Evolutionary conservation across 2,113 vertebrate species (phyloP).

Genomic region (Tenebrosternarchus preto): DNA sequence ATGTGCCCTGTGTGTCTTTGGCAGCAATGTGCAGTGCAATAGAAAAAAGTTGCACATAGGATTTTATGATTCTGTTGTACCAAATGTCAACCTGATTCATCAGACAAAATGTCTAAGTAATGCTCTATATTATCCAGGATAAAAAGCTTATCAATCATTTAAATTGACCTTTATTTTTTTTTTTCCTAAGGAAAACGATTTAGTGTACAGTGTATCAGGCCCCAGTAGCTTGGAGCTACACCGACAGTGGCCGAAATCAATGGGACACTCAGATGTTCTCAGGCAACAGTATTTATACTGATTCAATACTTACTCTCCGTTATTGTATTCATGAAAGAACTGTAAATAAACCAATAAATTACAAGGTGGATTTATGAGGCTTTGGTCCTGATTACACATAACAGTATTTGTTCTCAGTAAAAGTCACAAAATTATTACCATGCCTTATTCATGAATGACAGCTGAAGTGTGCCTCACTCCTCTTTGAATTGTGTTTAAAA

Average conservation of each 20-base stretch:
- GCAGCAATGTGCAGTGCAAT: conserved; percentile 60
- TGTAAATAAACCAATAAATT: conserved; percentile 50
- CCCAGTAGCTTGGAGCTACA: conserved; percentile 53
- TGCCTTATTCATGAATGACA: neutral
- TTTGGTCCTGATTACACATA: conserved; percentile 42
- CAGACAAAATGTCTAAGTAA: conserved; percentile 66
- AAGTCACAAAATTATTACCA: conserved; percentile 7
- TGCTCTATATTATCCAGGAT: conserved; percentile 65
- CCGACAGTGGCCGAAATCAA: conserved; percentile 66
- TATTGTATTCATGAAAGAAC: conserved; percentile 62
- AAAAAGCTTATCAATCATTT: conserved; percentile 72
- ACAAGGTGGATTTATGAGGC: conserved; percentile 58
- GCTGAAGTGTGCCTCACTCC: neutral
- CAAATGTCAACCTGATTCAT: conserved; percentile 68
- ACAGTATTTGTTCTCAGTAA: conserved; percentile 23
- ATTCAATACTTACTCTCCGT: conserved; percentile 62
- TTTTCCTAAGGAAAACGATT: conserved; percentile 62
- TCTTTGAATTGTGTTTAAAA: neutral
- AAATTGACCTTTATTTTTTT: conserved; percentile 69
- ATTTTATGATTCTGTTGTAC: conserved; percentile 61
- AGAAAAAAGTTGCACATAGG: conserved; percentile 58
- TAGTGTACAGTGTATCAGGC: conserved; percentile 61
- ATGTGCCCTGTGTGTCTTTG: conserved; percentile 53
- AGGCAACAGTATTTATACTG: conserved; percentile 58
- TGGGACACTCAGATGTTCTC: conserved; percentile 63